These are phyloP conservation scores for Leptatherina wallacei DNA, from an alignment of 2,797 vertebrate genomes.

Conservation along the genomic window DNA sequence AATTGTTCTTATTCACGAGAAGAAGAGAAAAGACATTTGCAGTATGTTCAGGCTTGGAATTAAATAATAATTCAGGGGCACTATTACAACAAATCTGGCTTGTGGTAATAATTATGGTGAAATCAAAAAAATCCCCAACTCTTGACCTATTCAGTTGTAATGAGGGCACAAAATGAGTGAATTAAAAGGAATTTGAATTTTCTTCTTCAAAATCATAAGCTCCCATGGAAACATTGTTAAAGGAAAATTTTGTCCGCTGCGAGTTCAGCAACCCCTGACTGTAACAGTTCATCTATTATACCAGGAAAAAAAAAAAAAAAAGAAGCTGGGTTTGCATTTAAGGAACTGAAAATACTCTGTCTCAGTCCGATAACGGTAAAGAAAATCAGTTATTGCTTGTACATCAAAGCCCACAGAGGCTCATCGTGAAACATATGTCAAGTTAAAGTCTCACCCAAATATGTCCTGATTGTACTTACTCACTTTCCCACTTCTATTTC, in stretches of 20 bases:
- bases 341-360: conserved; percentile 79
- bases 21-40: neutral
- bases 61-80: neutral
- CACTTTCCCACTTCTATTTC: conserved; percentile 1
- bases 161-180: conserved; percentile 17
- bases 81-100: conserved; percentile 4
- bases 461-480: neutral
- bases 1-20: neutral
- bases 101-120: conserved; percentile 26
- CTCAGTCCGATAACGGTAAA: conserved; percentile 77
- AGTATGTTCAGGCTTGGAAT: neutral
- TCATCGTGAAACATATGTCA: conserved; percentile 42
- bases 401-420: conserved; percentile 63
- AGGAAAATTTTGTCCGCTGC: conserved; percentile 58
- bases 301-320: conserved; percentile 68
- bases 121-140: conserved; percentile 13
- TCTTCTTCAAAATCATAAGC: conserved; percentile 41
- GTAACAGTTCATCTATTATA: conserved; percentile 62
- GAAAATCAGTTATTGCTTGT: conserved; percentile 64
- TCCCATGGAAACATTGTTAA: conserved; percentile 42
- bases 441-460: conserved; percentile 23
- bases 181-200: conserved; percentile 51
- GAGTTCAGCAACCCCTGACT: conserved; percentile 56
- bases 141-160: conserved; percentile 18
- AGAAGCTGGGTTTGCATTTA: conserved; percentile 62